A percentile compares a stretch with the other conserved stretches of the same genome.
Conservation (phyloP, 2,888 invertebrate species). For the Campoplex nolae region DNA sequence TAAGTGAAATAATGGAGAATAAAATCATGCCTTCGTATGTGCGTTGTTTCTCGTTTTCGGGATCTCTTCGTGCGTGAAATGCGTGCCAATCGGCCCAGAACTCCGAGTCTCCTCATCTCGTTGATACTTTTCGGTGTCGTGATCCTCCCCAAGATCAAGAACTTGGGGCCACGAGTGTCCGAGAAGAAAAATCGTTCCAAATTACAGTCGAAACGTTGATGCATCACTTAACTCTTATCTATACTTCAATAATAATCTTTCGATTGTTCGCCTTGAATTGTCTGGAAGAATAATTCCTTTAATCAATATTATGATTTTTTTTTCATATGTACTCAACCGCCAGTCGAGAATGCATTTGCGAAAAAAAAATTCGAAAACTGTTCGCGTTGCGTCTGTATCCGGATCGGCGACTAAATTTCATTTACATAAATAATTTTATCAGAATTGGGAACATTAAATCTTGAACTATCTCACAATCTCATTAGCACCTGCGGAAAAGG, state of each 20-base stretch:
- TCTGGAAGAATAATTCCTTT: background rate
- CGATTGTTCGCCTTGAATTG: too few species aligned
- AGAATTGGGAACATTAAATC: background rate
- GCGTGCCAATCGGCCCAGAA: constrained; percentile 69
- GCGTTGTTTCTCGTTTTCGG: constrained; percentile 60
- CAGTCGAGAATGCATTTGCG: background rate
- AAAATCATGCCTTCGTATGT: constrained; percentile 48
- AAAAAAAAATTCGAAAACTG: background rate
- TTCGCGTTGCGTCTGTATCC: background rate
- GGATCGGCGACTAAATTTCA: background rate
- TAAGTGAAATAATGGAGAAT: constrained; percentile 65
- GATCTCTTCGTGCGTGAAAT: constrained; percentile 59
- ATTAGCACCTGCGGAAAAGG: background rate
- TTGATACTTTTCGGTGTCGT: constrained; percentile 26
- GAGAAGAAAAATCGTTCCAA: constrained; percentile 6
- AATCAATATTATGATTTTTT: background rate
- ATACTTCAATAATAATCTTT: background rate
- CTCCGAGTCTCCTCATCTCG: constrained; percentile 1
- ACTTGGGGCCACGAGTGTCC: constrained; percentile 22
- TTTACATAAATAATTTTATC: background rate
- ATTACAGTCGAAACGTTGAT: background rate
- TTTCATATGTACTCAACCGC: background rate
- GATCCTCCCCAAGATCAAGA: background rate
- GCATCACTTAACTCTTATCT: constrained; percentile 2
- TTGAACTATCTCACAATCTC: background rate